Conservation (phyloP, 2,113 vertebrate species). For the Eidolon helvum region DNA sequence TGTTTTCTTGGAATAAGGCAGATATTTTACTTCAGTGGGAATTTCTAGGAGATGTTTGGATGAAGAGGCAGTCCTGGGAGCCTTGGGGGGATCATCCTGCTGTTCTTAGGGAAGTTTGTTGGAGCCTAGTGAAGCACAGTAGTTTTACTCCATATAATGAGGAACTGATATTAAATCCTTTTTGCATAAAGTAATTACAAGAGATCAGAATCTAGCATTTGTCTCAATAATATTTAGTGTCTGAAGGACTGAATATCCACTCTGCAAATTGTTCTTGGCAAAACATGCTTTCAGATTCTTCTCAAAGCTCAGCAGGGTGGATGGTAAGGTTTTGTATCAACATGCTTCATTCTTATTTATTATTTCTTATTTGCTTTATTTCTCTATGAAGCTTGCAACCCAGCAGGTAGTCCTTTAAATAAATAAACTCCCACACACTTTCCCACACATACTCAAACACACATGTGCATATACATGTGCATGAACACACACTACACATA, state of each 20-base stretch:
- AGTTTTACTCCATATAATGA: neutral
- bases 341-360: slow-evolving; percentile 49
- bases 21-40: neutral
- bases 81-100: neutral
- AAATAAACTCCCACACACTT: neutral
- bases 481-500: neutral
- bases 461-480: neutral
- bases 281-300: slow-evolving; percentile 48
- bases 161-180: slow-evolving; percentile 8
- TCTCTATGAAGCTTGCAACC: slow-evolving; percentile 27
- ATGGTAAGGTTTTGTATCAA: slow-evolving; percentile 30
- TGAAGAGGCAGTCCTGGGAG: neutral
- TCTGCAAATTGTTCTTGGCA: slow-evolving; percentile 40
- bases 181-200: slow-evolving; percentile 23
- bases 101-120: neutral
- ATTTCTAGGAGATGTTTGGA: neutral
- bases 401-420: slow-evolving; percentile 38
- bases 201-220: slow-evolving; percentile 3
- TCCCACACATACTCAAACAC: neutral
- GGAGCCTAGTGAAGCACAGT: neutral
- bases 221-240: slow-evolving; percentile 10
- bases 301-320: slow-evolving; percentile 31
- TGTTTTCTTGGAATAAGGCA: neutral
- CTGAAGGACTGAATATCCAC: neutral
- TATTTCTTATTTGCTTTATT: slow-evolving; percentile 54